Evolutionary conservation across 2,888 invertebrate species (phyloP).

Genomic region (Noctua janthina): DNA sequence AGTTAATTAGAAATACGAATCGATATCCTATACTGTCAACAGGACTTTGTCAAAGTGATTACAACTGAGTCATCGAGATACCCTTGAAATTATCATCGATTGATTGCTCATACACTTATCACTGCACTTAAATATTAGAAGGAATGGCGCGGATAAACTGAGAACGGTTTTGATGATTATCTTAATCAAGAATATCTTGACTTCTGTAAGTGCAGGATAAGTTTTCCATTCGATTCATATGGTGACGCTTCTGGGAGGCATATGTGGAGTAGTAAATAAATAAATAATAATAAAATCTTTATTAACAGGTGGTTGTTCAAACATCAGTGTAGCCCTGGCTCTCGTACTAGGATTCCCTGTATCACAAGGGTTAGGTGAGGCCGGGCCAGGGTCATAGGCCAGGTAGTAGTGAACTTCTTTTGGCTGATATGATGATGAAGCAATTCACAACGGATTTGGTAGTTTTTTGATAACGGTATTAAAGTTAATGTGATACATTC

Average conservation of each 20-base stretch:
- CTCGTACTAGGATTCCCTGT: too few relatives aligned
- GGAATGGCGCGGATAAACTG: neutral
- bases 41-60: neutral
- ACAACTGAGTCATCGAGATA: constrained; percentile 20
- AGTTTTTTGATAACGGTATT: neutral
- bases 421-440: neutral
- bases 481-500: constrained; percentile 1
- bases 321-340: too few relatives aligned
- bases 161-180: neutral
- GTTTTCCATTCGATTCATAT: neutral
- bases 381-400: too few relatives aligned
- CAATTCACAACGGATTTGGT: neutral
- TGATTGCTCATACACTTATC: constrained; percentile 29
- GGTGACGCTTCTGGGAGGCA: neutral
- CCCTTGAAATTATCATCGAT: constrained; percentile 3
- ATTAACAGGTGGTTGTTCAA: too few relatives aligned
- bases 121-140: neutral
- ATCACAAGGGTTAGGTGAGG: too few relatives aligned
- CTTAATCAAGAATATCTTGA: neutral
- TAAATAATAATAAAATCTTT: too few relatives aligned
- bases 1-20: too few relatives aligned
- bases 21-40: neutral
- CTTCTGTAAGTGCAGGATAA: constrained; percentile 4
- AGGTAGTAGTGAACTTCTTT: neutral
- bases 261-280: neutral